Evolutionary conservation across 2,888 invertebrate species (phyloP).

Genomic region (Tachina fera): DNA sequence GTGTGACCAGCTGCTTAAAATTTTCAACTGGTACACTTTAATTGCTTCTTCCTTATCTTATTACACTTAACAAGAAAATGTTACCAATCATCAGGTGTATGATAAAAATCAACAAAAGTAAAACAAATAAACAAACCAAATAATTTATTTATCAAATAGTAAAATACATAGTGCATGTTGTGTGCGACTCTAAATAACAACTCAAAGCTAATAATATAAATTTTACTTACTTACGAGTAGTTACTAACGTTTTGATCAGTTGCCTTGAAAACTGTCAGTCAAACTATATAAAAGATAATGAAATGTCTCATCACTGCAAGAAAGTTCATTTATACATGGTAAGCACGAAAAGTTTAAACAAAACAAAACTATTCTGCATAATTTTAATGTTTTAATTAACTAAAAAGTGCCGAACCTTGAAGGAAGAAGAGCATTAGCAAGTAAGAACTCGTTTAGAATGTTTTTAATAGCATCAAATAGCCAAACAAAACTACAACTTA

Average conservation of each 20-base stretch:
- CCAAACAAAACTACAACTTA: constrained; percentile 18
- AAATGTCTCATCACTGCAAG: constrained; percentile 23
- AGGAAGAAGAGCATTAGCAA: neutral
- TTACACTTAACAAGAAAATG: constrained; percentile 23
- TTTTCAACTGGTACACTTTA: neutral
- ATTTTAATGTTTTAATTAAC: constrained; percentile 49
- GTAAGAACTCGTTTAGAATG: neutral
- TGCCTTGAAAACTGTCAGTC: constrained; percentile 6
- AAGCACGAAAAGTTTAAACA: neutral
- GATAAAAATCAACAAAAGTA: constrained; percentile 20
- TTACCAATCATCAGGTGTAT: constrained; percentile 28
- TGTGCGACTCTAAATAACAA: neutral
- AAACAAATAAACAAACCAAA: constrained; percentile 24
- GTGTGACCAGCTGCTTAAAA: neutral
- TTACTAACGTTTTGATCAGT: constrained; percentile 23
- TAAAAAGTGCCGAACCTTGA: constrained; percentile 50
- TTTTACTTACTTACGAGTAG: constrained; percentile 16
- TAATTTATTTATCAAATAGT: neutral
- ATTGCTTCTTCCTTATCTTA: constrained; percentile 18
- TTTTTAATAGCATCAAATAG: neutral
- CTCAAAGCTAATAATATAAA: neutral
- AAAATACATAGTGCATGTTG: constrained; percentile 28
- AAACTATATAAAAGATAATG: neutral
- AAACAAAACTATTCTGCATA: constrained; percentile 26
- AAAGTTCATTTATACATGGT: constrained; percentile 6